Evolutionary conservation across 2,113 vertebrate genomes (phyloP).

Genomic region (Mesitornis unicolor): DNA sequence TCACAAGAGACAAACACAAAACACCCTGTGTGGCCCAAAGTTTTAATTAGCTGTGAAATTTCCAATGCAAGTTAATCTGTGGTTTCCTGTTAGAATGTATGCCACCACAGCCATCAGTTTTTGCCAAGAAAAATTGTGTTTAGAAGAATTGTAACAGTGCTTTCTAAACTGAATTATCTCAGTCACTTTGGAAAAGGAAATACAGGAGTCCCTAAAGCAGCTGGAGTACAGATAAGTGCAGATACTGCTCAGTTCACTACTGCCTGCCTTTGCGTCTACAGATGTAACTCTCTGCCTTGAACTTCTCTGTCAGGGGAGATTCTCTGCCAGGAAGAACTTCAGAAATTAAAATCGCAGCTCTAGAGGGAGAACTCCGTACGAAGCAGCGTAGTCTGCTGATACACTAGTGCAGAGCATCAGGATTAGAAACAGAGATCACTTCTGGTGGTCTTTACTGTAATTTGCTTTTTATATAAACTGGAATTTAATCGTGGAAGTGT

Average conservation of each 20-base stretch:
- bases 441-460: neutral
- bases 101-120: rapidly evolving
- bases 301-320: neutral
- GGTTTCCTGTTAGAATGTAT: neutral
- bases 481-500: neutral
- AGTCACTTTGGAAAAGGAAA: neutral
- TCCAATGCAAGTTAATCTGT: neutral
- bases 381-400: neutral
- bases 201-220: neutral
- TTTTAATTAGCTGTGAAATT: neutral
- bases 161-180: neutral
- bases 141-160: rapidly evolving
- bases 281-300: neutral
- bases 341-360: neutral
- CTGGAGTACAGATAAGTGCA: neutral
- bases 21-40: rapidly evolving
- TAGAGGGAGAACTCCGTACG: neutral
- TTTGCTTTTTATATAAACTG: neutral
- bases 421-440: neutral
- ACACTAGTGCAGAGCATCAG: neutral
- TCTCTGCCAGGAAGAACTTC: neutral
- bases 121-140: neutral
- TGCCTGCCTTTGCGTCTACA: neutral
- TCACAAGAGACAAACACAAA: neutral
- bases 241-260: neutral